Base-by-base conservation (phyloP, 2,888 invertebrate species). In the Lissocephala sabroskyi region DNA sequence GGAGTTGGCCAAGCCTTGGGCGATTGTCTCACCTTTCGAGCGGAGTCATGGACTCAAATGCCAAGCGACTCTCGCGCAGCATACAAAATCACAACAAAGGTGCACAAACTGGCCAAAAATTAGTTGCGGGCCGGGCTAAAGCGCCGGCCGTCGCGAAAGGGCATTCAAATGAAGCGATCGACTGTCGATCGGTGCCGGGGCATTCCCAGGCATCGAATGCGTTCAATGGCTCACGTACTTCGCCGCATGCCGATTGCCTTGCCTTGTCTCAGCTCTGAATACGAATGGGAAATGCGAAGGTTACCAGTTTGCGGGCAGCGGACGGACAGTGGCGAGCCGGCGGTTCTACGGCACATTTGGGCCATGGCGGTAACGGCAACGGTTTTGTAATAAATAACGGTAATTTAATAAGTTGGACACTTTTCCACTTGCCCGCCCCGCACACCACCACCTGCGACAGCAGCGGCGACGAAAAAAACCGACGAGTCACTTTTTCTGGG, bases 361-460 rank as follows among this genome's bases (percentile, higher is more conserved):
- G 71, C 66, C 77, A 74, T 56, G 59, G 58, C 57, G 33, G 17
- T 23, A 33, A 33, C 43, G 57, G 57, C 70, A 74, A 71, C 71
- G 74, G 77, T 74, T 74, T 77, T 59, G 77, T 77, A 71, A 71
- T 62, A 74, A 64, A 68, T 77, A 71, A 71, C 71, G 63, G 71
- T 74, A 71, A 74, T 65, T 74, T 71, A 77, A 77, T 71, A 71
- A 70, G 59, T 49, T 70, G 55, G 66, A 49, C 62, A 56, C 52
- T 55, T 54, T 62, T 62, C 65, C 68, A 68, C 68, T 75, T 35
- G 35, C 16, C 13, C 17, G 9, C 7, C 3, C 33, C 14, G 16
- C 35, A 13, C 13, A 35, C 10, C 16, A 2, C 16, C 5, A 13
- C 17, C 2, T 35, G 29, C 26, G 13, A 11, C n/a, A 16, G n/a